Evolutionary conservation across 2,113 vertebrate species (phyloP), one percentile per base, ranked within the genome.

Genomic region (Mus pahari): DNA sequence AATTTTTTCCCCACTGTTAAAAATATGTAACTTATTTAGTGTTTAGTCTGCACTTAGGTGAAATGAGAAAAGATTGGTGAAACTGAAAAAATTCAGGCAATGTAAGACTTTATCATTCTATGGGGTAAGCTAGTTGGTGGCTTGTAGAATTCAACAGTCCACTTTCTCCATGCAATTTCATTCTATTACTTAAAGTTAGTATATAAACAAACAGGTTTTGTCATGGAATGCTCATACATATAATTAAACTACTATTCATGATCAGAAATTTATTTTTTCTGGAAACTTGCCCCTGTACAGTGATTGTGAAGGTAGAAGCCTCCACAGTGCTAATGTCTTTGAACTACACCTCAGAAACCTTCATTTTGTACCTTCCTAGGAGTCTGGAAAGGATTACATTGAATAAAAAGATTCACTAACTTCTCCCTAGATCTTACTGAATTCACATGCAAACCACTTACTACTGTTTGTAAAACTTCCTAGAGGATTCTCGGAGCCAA

Each of bases 311-410:
- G 75, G 75, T 66, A 26, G 81, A 95, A 86, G 33, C 11, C 66
- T 82, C 82, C 87, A 53, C 6, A 4, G 22, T 62, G 11, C 48
- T n/a, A 17, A 75, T 73, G 22, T 71, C 89, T 95, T 86, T 42
- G 83, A 36, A 64, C 16, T 7, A 26, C 26, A 60, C 20, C n/a
- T 73, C 71, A 70, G n/a, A 62, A 74, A 62, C 19, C 6, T 93
- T 92, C 82, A n/a, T 53, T 0, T 8, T 78, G 7, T 33, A 45
- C 66, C 48, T 90, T 97, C 90, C 48, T 79, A 22, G 73, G 89
- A 74, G 60, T 93, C 97, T 97, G 79, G 70, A 97, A 98, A 96
- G 50, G 74, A 26, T 12, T 50, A 66, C 79, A 42, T 31, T 88
- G 68, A 92, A 95, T 95, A 96, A 60, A 77, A 86, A 90, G 60